Evolutionary conservation across 2,888 invertebrate genomes (phyloP).

Genomic region (Teleogryllus oceanicus): DNA sequence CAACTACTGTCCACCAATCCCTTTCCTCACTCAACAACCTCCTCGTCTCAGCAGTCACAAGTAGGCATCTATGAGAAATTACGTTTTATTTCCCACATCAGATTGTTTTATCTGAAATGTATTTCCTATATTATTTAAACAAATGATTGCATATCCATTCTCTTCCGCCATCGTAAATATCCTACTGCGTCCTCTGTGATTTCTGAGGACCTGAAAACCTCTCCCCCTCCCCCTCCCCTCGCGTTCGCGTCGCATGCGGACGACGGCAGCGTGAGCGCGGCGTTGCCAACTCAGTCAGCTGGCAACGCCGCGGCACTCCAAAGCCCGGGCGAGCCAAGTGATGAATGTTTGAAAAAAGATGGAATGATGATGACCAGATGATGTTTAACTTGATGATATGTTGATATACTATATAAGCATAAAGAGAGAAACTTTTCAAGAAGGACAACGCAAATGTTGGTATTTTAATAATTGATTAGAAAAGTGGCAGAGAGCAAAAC

Average conservation of each 20-base stretch:
- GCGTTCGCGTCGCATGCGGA: background rate
- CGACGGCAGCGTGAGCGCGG: background rate
- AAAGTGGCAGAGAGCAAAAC: background rate
- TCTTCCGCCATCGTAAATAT: no score
- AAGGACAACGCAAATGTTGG: constrained; percentile 10
- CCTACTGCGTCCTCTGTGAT: no score
- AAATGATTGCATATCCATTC: no score
- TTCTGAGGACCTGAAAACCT: background rate
- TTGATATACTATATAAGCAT: background rate
- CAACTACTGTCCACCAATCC: no score
- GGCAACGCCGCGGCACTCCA: background rate
- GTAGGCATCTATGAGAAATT: no score
- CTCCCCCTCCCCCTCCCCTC: background rate
- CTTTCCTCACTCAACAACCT: no score
- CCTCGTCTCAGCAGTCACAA: no score
- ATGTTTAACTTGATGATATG: background rate
- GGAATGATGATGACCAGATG: background rate
- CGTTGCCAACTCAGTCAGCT: no score
- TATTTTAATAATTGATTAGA: constrained; percentile 2
- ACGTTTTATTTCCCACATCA: no score
- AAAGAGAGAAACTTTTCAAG: constrained; percentile 6
- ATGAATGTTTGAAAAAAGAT: background rate
- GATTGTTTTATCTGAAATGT: no score
- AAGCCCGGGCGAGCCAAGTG: background rate
- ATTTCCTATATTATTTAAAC: no score